These are phyloP conservation scores for Cephus spinipes DNA, from an alignment of 2,888 invertebrate genomes.

Conservation along the genomic window DNA sequence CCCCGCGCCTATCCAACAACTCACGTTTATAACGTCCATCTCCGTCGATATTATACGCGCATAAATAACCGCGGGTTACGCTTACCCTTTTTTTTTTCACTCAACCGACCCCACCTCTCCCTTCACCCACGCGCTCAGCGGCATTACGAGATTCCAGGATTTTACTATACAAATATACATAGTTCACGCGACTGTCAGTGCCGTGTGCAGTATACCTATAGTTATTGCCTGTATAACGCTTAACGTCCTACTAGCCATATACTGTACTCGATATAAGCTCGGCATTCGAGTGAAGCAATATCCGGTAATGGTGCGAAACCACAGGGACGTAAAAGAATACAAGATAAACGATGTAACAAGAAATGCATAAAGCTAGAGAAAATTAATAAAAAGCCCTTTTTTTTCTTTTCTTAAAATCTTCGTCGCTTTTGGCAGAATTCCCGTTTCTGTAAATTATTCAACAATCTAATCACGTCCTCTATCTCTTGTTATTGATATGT, in stretches of 20 bases:
- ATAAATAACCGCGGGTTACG: slow-evolving; percentile 1
- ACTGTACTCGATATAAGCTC: no score
- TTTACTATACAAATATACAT: background rate
- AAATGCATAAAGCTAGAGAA: background rate
- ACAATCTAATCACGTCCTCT: background rate
- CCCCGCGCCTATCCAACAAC: slow-evolving; percentile 2
- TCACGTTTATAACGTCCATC: background rate
- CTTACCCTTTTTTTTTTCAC: slow-evolving; percentile 12
- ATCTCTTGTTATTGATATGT: background rate
- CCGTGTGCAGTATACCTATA: background rate
- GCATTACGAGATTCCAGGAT: background rate
- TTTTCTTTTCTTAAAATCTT: background rate
- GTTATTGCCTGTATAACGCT: background rate
- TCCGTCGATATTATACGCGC: slow-evolving; percentile 3
- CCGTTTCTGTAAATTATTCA: background rate
- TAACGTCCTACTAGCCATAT: background rate
- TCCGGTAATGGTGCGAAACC: background rate
- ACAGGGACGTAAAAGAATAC: background rate
- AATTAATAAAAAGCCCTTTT: background rate
- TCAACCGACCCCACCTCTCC: slow-evolving; percentile 14
- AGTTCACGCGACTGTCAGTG: background rate
- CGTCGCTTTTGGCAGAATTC: background rate
- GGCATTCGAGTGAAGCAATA: background rate
- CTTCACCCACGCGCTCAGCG: background rate
- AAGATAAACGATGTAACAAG: background rate